Evolutionary conservation across 1,140 invertebrate species (phyloP).

Genomic region (Trichonephila clavipes): DNA sequence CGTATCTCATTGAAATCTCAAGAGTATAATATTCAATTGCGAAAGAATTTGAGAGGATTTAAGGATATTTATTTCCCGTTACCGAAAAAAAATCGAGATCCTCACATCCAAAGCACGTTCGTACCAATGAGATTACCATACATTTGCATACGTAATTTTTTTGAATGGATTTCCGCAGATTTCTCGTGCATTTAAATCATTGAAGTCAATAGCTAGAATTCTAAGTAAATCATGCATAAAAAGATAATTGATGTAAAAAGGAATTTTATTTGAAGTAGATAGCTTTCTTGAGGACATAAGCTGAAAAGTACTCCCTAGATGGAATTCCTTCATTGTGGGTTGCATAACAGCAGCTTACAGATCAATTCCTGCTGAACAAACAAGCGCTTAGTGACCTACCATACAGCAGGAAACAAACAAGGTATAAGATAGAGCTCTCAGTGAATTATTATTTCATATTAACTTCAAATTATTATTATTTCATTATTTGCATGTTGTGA

Average conservation of each 20-base stretch:
- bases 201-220: conserved; percentile 15
- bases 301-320: too few relatives aligned
- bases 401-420: too few relatives aligned
- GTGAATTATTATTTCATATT: too few relatives aligned
- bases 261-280: background rate
- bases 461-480: too few relatives aligned
- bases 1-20: conserved; percentile 6
- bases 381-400: too few relatives aligned
- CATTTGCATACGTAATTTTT: conserved; percentile 36
- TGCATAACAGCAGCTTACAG: too few relatives aligned
- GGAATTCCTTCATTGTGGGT: too few relatives aligned
- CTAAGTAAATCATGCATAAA: conserved; percentile 10
- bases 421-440: too few relatives aligned
- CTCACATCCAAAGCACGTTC: background rate
- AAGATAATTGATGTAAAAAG: background rate
- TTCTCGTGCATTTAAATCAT: conserved; percentile 18
- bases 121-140: conserved; percentile 9
- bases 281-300: background rate
- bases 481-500: too few relatives aligned
- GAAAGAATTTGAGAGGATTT: conserved; percentile 20
- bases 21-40: conserved; percentile 37
- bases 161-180: conserved; percentile 33
- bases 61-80: conserved; percentile 20
- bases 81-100: background rate
- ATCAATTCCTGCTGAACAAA: too few relatives aligned